Evolutionary conservation across 2,888 invertebrate species (phyloP).

Genomic region (Drosophila macrospina): DNA sequence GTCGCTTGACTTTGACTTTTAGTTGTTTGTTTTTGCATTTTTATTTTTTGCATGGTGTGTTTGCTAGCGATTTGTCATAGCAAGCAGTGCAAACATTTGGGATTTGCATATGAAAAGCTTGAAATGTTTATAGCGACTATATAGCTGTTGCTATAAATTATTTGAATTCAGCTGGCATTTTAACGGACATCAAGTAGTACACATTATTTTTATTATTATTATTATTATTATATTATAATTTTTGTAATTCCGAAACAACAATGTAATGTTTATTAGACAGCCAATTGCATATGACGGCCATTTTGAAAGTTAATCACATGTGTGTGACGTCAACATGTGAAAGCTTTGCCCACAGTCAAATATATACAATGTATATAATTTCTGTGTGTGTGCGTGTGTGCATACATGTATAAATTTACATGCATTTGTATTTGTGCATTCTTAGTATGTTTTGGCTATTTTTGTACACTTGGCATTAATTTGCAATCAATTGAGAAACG

Average conservation of each 20-base stretch:
- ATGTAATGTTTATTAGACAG: conserved; percentile 28
- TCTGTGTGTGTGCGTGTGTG: conserved; percentile 1
- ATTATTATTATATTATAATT: not conserved
- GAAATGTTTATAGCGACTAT: conserved; percentile 11
- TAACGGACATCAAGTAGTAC: not conserved
- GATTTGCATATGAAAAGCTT: conserved; percentile 21
- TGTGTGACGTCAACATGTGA: conserved; percentile 61
- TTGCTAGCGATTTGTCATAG: conserved; percentile 42
- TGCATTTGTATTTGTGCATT: conserved; percentile 45
- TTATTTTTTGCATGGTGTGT: conserved; percentile 10
- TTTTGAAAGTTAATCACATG: conserved; percentile 60
- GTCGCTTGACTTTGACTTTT: conserved; percentile 67
- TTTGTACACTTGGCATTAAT: conserved; percentile 70
- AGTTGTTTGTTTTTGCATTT: conserved; percentile 14
- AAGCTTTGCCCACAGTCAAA: conserved; percentile 41
- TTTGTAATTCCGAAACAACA: conserved; percentile 18
- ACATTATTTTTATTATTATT: not conserved
- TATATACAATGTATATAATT: conserved; percentile 17
- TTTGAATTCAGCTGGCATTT: conserved; percentile 21
- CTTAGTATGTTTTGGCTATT: conserved; percentile 56
- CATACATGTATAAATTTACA: conserved; percentile 13
- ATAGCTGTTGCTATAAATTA: conserved; percentile 23
- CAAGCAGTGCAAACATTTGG: conserved; percentile 37
- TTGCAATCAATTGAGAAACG: conserved; percentile 60
- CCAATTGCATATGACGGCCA: conserved; percentile 52